Base-by-base conservation (phyloP, 2,113 vertebrate species). In the Sitta europaea region DNA sequence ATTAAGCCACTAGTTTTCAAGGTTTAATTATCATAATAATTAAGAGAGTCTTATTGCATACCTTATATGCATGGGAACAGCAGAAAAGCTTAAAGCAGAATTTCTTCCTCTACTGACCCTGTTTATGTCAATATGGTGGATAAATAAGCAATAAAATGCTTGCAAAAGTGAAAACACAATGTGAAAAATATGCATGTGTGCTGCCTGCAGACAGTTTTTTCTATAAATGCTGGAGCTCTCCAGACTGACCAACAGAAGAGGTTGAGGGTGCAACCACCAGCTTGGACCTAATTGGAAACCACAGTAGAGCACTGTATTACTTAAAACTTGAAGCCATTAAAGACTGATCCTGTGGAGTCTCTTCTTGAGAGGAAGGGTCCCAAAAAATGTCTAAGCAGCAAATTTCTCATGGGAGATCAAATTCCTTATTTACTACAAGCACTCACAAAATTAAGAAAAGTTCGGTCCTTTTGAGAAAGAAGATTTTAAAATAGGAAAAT, bases 1-100 rank as follows among this genome's bases (percentile, higher is more conserved):
- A 95, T 93, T 92, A 93, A 96, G 53, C 74, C 91, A 55, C 90
- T 93, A 81, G 84, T 97, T 97, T 88, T 93, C 88, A 81, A 91
- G 61, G 81, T 96, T 95, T 96, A 94, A 81, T 95, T 96, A 75
- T 65, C 74, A 42, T 88, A 40, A 3, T 89, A 86, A 94, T 83
- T 72, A 77, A 35, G 15, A 48, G 72, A 89, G 74, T 94, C 92
- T 94, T 94, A 89, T 18, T 96, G 83, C 83, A 73, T 96, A 73
- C 78, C 78, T 94, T 80, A 72, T 89, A 94, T 94, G 91, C 86
- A 83, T 74, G 63, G 55, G 87, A 97, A 95, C 88, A 92, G 96
- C 86, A 96, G 95, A 97, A 94, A 96, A 93, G 76, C 89, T 97
- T 96, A 96, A 96, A 97, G 91, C 68, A 79, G 36, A 95, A 97